Percentiles rank a stretch among this genome's conserved stretches.
Conservation (phyloP, 2,888 invertebrate genomes). For the Idaea aversata region DNA sequence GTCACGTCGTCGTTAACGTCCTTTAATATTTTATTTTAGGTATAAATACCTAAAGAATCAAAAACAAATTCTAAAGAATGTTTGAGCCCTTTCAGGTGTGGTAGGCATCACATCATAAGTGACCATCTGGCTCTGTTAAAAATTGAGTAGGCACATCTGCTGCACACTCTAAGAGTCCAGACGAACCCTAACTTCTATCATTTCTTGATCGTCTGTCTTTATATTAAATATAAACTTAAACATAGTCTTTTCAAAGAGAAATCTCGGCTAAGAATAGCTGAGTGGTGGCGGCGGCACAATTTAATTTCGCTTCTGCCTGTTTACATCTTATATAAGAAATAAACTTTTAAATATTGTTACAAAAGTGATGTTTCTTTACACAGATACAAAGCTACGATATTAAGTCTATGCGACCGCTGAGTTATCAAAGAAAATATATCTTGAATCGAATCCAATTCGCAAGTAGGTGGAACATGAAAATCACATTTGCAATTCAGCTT, state of each 20-base stretch:
- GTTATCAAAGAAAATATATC: constrained; percentile 12
- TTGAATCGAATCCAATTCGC: constrained; percentile 20
- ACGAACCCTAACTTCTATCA: not conserved
- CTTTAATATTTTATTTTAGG: too few species aligned
- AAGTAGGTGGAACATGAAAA: constrained; percentile 26
- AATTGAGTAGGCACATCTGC: too few species aligned
- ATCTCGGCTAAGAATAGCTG: constrained; percentile 36
- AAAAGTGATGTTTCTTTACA: constrained; percentile 27
- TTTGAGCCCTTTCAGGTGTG: too few species aligned
- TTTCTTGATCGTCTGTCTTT: constrained; percentile 5
- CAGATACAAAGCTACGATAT: constrained; percentile 5
- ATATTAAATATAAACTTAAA: constrained; percentile 35
- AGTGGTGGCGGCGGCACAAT: constrained; percentile 38
- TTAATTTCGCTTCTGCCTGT: constrained; percentile 45
- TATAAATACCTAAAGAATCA: too few species aligned
- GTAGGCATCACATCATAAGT: too few species aligned
- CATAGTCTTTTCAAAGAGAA: constrained; percentile 38
- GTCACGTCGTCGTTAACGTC: too few species aligned
- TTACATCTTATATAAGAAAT: constrained; percentile 37
- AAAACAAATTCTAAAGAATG: too few species aligned
- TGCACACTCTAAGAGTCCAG: not conserved
- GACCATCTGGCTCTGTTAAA: too few species aligned
- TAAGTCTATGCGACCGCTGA: not conserved
- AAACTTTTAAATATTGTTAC: constrained; percentile 34
- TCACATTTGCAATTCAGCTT: constrained; percentile 30